These are phyloP conservation scores for Sinotaia quadrata DNA, from an alignment of 2,888 invertebrate genomes.

Conservation along the genomic window DNA sequence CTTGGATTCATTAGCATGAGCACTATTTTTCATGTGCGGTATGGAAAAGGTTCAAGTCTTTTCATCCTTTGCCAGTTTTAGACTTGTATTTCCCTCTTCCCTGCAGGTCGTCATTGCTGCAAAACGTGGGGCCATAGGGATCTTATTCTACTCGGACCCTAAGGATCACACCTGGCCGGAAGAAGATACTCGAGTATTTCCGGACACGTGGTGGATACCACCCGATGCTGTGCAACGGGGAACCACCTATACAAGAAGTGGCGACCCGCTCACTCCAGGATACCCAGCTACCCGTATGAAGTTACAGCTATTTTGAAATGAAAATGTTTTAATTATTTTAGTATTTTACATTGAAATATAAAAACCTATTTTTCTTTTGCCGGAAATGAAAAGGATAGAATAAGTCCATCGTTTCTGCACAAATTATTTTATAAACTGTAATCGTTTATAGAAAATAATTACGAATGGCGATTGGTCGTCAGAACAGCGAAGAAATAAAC, in stretches of 20 bases:
- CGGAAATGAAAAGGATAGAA: neutral
- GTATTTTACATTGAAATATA: neutral
- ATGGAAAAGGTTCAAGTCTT: no score
- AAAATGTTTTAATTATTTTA: no score
- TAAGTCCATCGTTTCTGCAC: no score
- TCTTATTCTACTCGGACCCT: conserved; percentile 73
- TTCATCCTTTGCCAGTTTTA: neutral
- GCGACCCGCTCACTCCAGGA: conserved; percentile 75
- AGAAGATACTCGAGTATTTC: conserved; percentile 68
- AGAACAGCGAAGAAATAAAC: no score
- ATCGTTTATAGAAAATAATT: no score
- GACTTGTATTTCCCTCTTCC: neutral
- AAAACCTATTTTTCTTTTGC: neutral
- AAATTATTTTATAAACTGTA: no score
- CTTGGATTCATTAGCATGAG: no score
- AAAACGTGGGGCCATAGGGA: conserved; percentile 69
- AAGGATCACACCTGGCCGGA: conserved; percentile 66
- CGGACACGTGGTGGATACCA: conserved; percentile 74
- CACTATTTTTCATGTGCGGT: no score
- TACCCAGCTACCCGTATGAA: conserved; percentile 73
- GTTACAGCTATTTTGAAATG: neutral
- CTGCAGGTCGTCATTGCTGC: conserved; percentile 67
- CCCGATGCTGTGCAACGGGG: conserved; percentile 74
- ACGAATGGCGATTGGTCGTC: no score
- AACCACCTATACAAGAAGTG: conserved; percentile 67